phyloP scores from a whole-genome alignment of 2,113 vertebrate genomes.

The Vidua chalybeata region DNA sequence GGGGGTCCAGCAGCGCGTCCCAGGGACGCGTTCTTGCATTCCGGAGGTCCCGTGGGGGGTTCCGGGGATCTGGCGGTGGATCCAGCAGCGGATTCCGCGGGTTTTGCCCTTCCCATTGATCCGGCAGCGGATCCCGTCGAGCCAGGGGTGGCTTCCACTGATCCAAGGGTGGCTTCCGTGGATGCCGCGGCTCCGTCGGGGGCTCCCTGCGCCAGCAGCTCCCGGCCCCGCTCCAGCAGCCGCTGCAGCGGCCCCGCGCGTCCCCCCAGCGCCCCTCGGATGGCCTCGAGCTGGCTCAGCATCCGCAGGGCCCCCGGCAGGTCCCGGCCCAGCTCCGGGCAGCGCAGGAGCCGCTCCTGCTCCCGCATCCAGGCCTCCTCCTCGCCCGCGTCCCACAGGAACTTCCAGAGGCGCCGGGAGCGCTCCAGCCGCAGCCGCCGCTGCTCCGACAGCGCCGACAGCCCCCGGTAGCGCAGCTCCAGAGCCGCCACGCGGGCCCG shows the following conservation, averaged over 20 bases:
- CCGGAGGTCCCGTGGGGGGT: background rate
- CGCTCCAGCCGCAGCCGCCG: background rate
- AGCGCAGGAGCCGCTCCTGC: background rate
- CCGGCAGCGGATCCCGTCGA: background rate
- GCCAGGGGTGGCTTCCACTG: background rate
- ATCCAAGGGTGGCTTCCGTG: accelerated
- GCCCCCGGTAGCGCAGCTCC: background rate
- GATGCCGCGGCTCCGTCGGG: background rate
- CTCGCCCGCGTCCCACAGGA: background rate
- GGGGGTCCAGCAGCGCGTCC: background rate
- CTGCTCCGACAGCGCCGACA: background rate
- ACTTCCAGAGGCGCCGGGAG: background rate
- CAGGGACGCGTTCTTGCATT: accelerated
- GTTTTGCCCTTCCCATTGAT: background rate
- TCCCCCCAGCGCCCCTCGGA: background rate
- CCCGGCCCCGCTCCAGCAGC: background rate
- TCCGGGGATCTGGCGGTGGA: background rate
- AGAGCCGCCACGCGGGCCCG: background rate
- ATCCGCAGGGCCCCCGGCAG: background rate
- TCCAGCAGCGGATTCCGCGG: background rate
- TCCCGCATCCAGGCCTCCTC: background rate
- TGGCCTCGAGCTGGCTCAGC: background rate
- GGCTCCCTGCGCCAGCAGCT: background rate
- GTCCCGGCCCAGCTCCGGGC: background rate
- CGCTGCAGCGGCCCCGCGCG: background rate